Conservation (phyloP, 2,797 vertebrate genomes). For the Trachops cirrhosus region DNA sequence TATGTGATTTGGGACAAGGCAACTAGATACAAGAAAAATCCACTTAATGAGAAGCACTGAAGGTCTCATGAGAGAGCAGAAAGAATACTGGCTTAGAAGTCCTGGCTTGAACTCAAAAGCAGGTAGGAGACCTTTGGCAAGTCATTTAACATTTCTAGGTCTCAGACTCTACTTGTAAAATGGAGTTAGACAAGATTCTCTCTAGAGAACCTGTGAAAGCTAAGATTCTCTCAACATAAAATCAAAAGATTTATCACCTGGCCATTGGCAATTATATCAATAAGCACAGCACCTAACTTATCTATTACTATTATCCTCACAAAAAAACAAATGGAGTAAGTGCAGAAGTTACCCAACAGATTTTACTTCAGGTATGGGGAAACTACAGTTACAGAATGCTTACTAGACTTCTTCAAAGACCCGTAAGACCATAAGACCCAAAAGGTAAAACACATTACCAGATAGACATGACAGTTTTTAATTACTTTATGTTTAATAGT, state of each 20-base stretch:
- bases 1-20: background rate
- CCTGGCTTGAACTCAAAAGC: background rate
- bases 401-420: background rate
- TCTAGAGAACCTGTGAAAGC: background rate
- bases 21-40: constrained; percentile 30
- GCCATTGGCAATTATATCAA: background rate
- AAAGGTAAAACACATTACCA: background rate
- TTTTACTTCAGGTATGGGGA: background rate
- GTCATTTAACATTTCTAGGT: background rate
- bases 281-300: background rate
- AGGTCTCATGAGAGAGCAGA: background rate
- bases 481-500: background rate
- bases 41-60: background rate
- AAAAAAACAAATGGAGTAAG: background rate
- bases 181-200: background rate
- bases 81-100: background rate
- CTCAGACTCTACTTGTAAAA: constrained; percentile 5
- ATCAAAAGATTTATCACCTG: background rate
- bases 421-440: background rate
- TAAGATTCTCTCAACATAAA: constrained; percentile 33
- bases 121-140: background rate
- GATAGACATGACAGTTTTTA: constrained; percentile 7
- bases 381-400: background rate
- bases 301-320: background rate
- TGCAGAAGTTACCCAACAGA: background rate